These are phyloP conservation scores for Columba janthina DNA, from an alignment of 2,113 vertebrate genomes.

Conservation along the genomic window DNA sequence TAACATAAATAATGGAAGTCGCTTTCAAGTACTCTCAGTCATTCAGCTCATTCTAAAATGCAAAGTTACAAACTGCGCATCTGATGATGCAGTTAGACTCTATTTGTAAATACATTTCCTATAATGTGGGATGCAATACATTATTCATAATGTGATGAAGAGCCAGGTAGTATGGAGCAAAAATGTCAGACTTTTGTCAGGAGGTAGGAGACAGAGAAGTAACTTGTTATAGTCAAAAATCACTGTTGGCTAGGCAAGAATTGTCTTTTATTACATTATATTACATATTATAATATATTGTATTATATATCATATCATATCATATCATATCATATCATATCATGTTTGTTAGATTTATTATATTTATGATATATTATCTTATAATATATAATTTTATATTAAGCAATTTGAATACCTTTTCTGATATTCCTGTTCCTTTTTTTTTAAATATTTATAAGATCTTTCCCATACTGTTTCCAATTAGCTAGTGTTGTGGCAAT, in stretches of 20 bases:
- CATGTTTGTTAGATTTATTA: too few species aligned
- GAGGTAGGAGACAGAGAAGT: not conserved
- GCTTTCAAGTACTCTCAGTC: slow-evolving; percentile 3
- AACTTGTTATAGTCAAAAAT: not conserved
- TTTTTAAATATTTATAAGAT: not conserved
- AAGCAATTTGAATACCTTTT: not conserved
- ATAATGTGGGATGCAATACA: not conserved
- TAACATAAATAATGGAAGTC: slow-evolving; percentile 36
- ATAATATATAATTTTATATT: not conserved
- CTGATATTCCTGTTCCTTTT: not conserved
- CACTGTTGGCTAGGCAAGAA: not conserved
- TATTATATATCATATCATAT: not conserved
- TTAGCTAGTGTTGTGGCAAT: not conserved
- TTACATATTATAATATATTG: not conserved
- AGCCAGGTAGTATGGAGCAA: not conserved
- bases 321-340: too few species aligned
- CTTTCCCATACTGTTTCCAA: not conserved
- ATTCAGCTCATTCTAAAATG: slow-evolving; percentile 23
- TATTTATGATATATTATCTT: too few species aligned
- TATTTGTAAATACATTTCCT: slow-evolving; percentile 57
- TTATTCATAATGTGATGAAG: slow-evolving; percentile 14
- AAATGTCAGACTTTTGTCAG: not conserved
- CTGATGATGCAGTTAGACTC: slow-evolving; percentile 3
- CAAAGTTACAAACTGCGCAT: not conserved
- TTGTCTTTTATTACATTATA: not conserved